These are phyloP conservation scores for Acronicta aceris DNA, from an alignment of 2,888 invertebrate genomes.

Conservation along the genomic window DNA sequence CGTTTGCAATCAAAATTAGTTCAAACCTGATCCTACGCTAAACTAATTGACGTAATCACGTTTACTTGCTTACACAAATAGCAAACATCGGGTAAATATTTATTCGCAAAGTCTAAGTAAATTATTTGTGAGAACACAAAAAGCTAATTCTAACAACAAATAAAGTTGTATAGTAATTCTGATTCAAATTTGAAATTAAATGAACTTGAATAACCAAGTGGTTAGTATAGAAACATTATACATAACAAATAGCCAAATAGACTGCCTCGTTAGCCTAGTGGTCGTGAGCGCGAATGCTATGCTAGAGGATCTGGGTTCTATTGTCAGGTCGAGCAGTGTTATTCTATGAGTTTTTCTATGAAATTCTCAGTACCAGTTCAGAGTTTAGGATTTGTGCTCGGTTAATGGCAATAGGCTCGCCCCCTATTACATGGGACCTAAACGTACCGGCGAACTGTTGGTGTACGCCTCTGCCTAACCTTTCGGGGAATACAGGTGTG, in stretches of 20 bases:
- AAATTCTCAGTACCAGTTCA: too few species aligned
- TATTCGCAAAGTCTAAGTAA: conserved; percentile 32
- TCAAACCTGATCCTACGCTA: conserved; percentile 10
- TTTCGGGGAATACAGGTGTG: too few species aligned
- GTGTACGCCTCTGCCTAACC: too few species aligned
- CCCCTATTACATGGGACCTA: too few species aligned
- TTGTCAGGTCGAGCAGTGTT: too few species aligned
- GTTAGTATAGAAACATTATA: background rate
- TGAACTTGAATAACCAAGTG: conserved; percentile 12
- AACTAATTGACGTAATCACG: conserved; percentile 40
- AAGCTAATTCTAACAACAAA: conserved; percentile 31
- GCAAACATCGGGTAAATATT: conserved; percentile 41
- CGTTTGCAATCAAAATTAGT: conserved; percentile 18
- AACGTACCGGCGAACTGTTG: too few species aligned
- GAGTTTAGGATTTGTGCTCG: too few species aligned
- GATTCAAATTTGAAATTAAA: conserved; percentile 21
- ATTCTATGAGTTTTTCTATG: too few species aligned
- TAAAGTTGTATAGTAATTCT: conserved; percentile 21
- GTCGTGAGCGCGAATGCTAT: too few species aligned
- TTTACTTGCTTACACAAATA: conserved; percentile 35
- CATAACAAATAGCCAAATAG: background rate
- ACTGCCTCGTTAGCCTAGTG: too few species aligned
- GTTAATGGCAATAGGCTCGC: too few species aligned
- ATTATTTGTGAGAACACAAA: conserved; percentile 27
- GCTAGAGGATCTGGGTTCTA: too few species aligned